Evolutionary conservation across 1,140 invertebrate species (phyloP), one percentile per base, ranked within the genome.

Genomic region (Uloborus diversus): DNA sequence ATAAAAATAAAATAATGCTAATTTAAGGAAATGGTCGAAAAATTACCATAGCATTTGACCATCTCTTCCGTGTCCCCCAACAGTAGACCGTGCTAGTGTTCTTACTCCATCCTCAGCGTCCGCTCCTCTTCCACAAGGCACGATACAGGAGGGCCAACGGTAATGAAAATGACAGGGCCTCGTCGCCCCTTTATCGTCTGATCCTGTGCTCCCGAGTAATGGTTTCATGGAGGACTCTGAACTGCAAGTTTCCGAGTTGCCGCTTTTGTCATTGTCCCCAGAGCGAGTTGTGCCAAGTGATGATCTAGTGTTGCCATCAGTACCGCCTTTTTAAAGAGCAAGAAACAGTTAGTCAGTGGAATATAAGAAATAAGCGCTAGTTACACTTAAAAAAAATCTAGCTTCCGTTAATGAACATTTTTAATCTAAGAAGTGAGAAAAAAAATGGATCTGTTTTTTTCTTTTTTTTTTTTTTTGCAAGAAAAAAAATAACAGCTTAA

Each of bases 201-300:
- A 68, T 14, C 68, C 65, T 42, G 78, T 79, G 11, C 75, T 79
- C 27, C 68, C 49, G 25, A 80, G 35, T 32, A 82, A 30, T 0
- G 81, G 81, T 27, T 78, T 79, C 1, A 51, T 66, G 3, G 62
- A 80, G 11, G 81, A 82, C 56, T 82, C 81, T 2, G 68, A 75
- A 42, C 81, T 82, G 71, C 79, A 82, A 0, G 66, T 81, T 1
- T 75, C 79, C 3, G 61, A 32, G 23, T 37, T 51, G 2, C n/a
- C n/a, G n/a, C 53, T 13, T 9, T 80, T 71, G 13, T 80, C 78
- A 30, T 42, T 65, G 7, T 70, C 78, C 71, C 42, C 59, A 64
- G 4, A 33, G 42, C 61, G 13, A 65, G 4, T 53, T 53, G 49
- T 53, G 4, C 27, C 47, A 3, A 69, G 32, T 4, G 76, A 68